Conservation (phyloP, 2,888 invertebrate genomes). For the Clusia tigrina region DNA sequence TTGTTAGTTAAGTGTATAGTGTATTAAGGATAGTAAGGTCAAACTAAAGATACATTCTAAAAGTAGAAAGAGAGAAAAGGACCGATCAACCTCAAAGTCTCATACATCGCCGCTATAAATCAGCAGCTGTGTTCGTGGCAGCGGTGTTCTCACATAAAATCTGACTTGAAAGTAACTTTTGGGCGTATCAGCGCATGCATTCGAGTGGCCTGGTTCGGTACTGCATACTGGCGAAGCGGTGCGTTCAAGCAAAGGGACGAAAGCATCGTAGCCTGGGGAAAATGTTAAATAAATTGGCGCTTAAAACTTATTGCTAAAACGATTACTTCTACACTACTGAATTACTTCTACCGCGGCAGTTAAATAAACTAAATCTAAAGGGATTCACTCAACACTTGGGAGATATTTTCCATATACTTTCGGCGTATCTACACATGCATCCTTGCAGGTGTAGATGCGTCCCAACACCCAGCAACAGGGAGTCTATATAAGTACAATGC, state of each 20-base stretch:
- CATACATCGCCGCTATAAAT: slow-evolving; percentile 24
- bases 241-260: slow-evolving; percentile 38
- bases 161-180: neutral
- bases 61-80: neutral
- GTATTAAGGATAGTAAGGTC: neutral
- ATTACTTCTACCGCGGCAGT: too few species aligned
- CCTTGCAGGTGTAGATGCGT: too few species aligned
- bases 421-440: too few species aligned
- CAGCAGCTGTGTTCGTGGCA: slow-evolving; percentile 15
- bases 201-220: slow-evolving; percentile 2
- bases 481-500: too few species aligned
- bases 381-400: too few species aligned
- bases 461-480: too few species aligned
- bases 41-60: neutral
- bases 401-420: too few species aligned
- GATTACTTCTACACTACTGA: too few species aligned
- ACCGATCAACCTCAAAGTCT: neutral
- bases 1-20: neutral
- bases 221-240: slow-evolving; percentile 9
- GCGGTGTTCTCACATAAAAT: slow-evolving; percentile 4
- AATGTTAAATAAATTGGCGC: too few species aligned
- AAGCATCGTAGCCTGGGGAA: slow-evolving; percentile 36
- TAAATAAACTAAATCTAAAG: too few species aligned
- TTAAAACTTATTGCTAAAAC: too few species aligned
- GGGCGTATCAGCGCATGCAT: slow-evolving; percentile 7